Base-by-base conservation (phyloP, 2,113 vertebrate species). In the Mobula hypostoma region DNA sequence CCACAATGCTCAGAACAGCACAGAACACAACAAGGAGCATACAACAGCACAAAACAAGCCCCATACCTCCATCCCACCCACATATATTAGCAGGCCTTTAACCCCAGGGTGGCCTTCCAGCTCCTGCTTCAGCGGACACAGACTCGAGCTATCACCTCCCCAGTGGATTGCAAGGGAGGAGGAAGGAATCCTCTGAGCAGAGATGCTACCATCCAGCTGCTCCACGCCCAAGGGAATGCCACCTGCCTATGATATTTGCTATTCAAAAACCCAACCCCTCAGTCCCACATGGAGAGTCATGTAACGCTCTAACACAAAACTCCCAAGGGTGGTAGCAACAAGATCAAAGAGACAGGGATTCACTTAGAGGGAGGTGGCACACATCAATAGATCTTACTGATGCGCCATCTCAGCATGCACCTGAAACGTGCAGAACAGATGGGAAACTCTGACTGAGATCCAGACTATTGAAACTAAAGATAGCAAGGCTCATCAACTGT, bases 381-480 rank as follows among this genome's bases (percentile, higher is more conserved):
- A 29, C 66, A 92, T 92, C 88, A 92, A 93, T 27, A 11, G 36
- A 40, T 76, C 24, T 93, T 32, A 63, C 32, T 56, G 48, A 74
- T 24, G 4, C 15, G 40, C 70, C 40, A 74, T 74, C 70, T 76
- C 91, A 74, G 21, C 24, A 93, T 74, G 40, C 68, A 93, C 91
- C 91, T 76, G 91, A 92, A 92, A 76, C 68, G 91, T 93, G 91
- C 7, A 12, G 36, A 93, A 48, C 91, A 93, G 91, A 27, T 93
- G 91, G 91, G 27, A 32, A 56, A 74, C 9, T 32, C 85, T 66
- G 85, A 90, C 29, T 19, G 36, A 56, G 32, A 2, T 76, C 66
- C 70, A 93, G 74, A 21, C 68, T 48, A 48, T 74, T 93, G 66
- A 72, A 93, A 9, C 70, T 93, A 56, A 93, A 93, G 68, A 93